phyloP scores from a whole-genome alignment of 2,888 invertebrate species.

The Tenthredo scrophulariae region DNA sequence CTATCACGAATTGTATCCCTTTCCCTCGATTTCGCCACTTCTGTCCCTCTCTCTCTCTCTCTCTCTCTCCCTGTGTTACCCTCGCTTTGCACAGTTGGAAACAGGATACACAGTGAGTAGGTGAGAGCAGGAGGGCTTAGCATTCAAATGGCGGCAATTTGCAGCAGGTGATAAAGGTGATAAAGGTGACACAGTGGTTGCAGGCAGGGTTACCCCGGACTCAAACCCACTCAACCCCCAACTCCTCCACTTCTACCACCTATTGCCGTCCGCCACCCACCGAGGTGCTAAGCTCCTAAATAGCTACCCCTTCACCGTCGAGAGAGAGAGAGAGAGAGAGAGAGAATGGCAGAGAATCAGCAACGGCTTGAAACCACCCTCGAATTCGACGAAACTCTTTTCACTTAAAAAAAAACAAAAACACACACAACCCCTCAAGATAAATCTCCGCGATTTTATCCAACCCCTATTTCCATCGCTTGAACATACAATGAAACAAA shows the following conservation, averaged over 20 bases:
- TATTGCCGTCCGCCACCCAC: conserved; percentile 58
- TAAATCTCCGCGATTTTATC: not conserved
- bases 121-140: conserved; percentile 73
- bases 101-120: conserved; percentile 70
- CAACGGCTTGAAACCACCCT: conserved; percentile 57
- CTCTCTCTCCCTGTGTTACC: not conserved
- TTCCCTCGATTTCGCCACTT: conserved; percentile 58
- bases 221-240: conserved; percentile 47
- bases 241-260: conserved; percentile 53
- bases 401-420: not conserved
- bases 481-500: not conserved
- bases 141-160: conserved; percentile 78
- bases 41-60: conserved; percentile 61
- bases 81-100: conserved; percentile 16
- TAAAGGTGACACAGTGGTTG: conserved; percentile 74
- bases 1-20: conserved; percentile 43
- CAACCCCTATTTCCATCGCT: not conserved
- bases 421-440: not conserved
- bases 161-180: conserved; percentile 78
- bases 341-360: conserved; percentile 54
- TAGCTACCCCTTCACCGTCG: conserved; percentile 68
- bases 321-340: conserved; percentile 56
- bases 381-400: not conserved
- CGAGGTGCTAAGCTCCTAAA: conserved; percentile 75
- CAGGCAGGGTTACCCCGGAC: conserved; percentile 64